Evolutionary conservation across 2,888 invertebrate species (phyloP).

Genomic region (Ypsolopha scabrella): DNA sequence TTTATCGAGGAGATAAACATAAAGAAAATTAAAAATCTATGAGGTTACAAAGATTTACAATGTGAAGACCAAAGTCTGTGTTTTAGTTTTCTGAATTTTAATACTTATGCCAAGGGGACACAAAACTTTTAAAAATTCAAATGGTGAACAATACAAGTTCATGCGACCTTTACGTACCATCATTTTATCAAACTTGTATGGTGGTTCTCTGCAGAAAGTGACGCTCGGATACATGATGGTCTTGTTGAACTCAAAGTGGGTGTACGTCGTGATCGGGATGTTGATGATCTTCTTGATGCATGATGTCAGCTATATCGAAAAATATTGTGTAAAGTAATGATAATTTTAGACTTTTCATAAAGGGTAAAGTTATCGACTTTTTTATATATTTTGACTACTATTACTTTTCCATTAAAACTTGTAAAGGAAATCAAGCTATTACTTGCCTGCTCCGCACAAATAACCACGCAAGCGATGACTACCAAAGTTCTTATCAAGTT

Average conservation of each 20-base stretch:
- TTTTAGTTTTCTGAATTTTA: too few species aligned
- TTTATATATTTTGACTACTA: too few species aligned
- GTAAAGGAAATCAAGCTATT: neutral
- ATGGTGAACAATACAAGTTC: too few species aligned
- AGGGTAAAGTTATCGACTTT: too few species aligned
- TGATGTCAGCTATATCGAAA: constrained; percentile 57
- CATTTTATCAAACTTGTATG: constrained; percentile 70
- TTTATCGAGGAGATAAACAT: too few species aligned
- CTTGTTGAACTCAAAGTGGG: constrained; percentile 75
- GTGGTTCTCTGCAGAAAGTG: constrained; percentile 76
- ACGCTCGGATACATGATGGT: constrained; percentile 76
- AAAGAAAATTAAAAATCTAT: too few species aligned
- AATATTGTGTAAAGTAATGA: neutral
- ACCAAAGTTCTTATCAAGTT: constrained; percentile 70
- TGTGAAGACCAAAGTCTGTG: too few species aligned
- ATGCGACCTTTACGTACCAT: constrained; percentile 40
- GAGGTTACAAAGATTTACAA: too few species aligned
- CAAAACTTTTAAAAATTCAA: too few species aligned
- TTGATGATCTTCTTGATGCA: constrained; percentile 71
- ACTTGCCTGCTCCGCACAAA: constrained; percentile 72
- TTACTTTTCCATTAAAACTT: too few species aligned
- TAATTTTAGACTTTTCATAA: too few species aligned
- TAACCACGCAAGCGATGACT: constrained; percentile 60
- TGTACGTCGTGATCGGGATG: constrained; percentile 76
- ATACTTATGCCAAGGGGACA: too few species aligned